Percentiles rank a stretch among this genome's conserved stretches.
Evolutionary conservation across 2,797 vertebrate genomes (phyloP).

Genomic region (Melanogrammus aeglefinus): DNA sequence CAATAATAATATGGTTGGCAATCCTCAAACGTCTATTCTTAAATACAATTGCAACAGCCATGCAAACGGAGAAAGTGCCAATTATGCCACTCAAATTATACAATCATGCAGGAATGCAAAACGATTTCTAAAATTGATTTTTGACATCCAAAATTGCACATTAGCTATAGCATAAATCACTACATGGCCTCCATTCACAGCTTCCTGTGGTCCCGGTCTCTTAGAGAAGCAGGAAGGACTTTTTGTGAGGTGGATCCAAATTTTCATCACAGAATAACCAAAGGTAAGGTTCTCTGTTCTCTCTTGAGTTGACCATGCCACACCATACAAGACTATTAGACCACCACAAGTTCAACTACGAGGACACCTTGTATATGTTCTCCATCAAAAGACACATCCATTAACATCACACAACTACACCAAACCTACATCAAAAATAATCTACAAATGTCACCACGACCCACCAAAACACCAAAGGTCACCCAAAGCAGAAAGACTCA

Average conservation of each 20-base stretch:
- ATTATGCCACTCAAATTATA: conserved; percentile 36
- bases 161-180: conserved; percentile 31
- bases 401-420: background rate
- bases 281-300: background rate
- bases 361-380: background rate
- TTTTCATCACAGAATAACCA: background rate
- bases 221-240: conserved; percentile 9
- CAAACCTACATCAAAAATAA: background rate
- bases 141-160: conserved; percentile 38
- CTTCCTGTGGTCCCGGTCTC: conserved; percentile 23
- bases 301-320: background rate
- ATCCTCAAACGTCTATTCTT: conserved; percentile 37
- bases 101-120: conserved; percentile 26
- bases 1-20: conserved; percentile 52
- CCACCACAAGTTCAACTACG: background rate
- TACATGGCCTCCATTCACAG: conserved; percentile 25
- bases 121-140: conserved; percentile 21
- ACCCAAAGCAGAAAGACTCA: background rate
- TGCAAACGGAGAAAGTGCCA: conserved; percentile 38
- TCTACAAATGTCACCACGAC: conserved; percentile 17
- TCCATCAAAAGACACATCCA: background rate
- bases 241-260: background rate
- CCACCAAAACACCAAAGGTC: background rate
- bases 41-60: conserved; percentile 20
- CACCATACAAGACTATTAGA: background rate